phyloP scores from a whole-genome alignment of 2,797 vertebrate genomes.

The Poeciliopsis turneri region DNA sequence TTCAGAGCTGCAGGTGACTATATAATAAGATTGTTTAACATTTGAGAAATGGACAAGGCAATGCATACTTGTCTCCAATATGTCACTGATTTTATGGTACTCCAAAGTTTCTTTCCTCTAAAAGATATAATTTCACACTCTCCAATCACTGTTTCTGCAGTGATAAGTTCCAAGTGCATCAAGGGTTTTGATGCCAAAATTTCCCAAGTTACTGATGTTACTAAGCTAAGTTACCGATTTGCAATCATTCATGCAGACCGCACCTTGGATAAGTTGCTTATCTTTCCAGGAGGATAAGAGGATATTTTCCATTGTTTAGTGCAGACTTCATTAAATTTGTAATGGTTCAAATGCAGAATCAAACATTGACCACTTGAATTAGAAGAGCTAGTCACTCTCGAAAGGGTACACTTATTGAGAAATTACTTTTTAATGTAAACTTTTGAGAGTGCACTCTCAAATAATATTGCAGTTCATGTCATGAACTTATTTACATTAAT shows the following conservation, averaged over 20 bases:
- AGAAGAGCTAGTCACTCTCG: neutral
- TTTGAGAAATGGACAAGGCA: neutral
- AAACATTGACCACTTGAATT: neutral
- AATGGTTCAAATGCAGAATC: neutral
- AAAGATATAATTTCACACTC: neutral
- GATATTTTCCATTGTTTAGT: neutral
- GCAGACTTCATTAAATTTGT: neutral
- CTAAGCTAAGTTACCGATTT: neutral
- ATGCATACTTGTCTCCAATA: neutral
- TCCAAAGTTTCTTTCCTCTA: neutral
- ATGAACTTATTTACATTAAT: too few relatives aligned
- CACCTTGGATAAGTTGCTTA: neutral
- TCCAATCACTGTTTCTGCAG: neutral
- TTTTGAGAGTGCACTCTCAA: too few relatives aligned
- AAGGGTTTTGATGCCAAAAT: neutral
- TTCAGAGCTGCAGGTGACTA: conserved; percentile 1
- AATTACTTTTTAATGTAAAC: too few relatives aligned
- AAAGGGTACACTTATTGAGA: too few relatives aligned
- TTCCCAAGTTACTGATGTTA: neutral
- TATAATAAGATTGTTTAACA: neutral
- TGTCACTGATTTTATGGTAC: neutral
- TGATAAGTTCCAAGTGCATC: neutral
- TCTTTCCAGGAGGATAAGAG: neutral
- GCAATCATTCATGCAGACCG: neutral
- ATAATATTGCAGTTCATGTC: too few relatives aligned